Conservation (phyloP, 2,797 vertebrate species). For the Chloroceryle inda region DNA sequence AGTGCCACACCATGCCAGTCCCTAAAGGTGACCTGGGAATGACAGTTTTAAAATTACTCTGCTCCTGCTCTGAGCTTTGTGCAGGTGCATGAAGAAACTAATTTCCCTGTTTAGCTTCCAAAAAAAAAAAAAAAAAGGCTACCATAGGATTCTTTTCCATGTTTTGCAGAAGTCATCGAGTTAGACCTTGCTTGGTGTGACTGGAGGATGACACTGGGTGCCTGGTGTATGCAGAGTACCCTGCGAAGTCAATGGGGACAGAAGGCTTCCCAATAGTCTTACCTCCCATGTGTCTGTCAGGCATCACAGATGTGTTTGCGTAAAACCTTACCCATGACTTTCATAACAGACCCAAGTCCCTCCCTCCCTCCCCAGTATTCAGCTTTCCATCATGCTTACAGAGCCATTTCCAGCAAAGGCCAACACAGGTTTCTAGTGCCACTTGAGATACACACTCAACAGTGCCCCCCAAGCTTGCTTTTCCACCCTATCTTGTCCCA, state of each 20-base stretch:
- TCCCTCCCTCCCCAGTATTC: neutral
- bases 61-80: neutral
- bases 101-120: neutral
- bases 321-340: neutral
- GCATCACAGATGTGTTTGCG: neutral
- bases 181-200: neutral
- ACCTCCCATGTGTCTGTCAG: rapidly evolving
- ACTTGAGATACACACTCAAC: neutral
- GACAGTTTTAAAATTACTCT: neutral
- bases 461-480: neutral
- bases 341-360: neutral
- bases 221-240: neutral
- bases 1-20: neutral
- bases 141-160: neutral
- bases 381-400: neutral
- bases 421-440: neutral
- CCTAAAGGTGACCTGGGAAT: neutral
- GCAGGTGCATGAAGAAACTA: neutral
- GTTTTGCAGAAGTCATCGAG: neutral
- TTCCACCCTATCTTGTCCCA: neutral
- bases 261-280: neutral
- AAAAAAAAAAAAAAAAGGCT: neutral
- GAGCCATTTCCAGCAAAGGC: neutral
- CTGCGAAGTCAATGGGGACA: neutral
- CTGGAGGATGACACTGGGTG: neutral